Evolutionary conservation across 1,140 invertebrate genomes (phyloP).

Genomic region (Drosophila ironensis): DNA sequence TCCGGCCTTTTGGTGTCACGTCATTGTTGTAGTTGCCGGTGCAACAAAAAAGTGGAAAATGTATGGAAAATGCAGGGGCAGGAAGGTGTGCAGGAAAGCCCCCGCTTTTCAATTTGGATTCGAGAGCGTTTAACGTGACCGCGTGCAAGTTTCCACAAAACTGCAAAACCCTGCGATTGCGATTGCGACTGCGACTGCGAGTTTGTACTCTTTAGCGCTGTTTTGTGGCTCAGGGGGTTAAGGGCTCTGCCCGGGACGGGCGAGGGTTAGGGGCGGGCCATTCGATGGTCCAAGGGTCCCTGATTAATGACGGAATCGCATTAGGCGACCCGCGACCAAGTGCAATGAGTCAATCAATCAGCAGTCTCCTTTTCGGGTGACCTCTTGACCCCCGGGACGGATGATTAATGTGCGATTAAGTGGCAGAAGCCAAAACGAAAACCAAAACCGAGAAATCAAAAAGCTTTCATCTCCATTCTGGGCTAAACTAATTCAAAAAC

Average conservation of each 20-base stretch:
- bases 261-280: neutral
- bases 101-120: conserved; percentile 47
- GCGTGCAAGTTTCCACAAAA: conserved; percentile 52
- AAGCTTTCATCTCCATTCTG: neutral
- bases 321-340: conserved; percentile 27
- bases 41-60: conserved; percentile 1
- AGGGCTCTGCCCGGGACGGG: neutral
- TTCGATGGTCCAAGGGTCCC: neutral
- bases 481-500: neutral
- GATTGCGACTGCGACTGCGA: conserved; percentile 30
- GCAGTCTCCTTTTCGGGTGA: conserved; percentile 20
- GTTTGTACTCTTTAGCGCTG: conserved; percentile 75
- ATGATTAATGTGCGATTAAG: conserved; percentile 31
- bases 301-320: conserved; percentile 57
- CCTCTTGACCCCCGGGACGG: conserved; percentile 35
- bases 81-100: neutral
- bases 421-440: neutral
- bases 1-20: conserved; percentile 73
- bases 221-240: conserved; percentile 50
- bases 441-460: no score
- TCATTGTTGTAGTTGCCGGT: conserved; percentile 47
- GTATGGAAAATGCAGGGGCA: neutral
- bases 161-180: neutral
- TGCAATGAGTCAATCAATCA: conserved; percentile 53
- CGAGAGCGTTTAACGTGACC: conserved; percentile 68